Base-by-base conservation (phyloP, 1,140 invertebrate species). In the Gryon sp. region DNA sequence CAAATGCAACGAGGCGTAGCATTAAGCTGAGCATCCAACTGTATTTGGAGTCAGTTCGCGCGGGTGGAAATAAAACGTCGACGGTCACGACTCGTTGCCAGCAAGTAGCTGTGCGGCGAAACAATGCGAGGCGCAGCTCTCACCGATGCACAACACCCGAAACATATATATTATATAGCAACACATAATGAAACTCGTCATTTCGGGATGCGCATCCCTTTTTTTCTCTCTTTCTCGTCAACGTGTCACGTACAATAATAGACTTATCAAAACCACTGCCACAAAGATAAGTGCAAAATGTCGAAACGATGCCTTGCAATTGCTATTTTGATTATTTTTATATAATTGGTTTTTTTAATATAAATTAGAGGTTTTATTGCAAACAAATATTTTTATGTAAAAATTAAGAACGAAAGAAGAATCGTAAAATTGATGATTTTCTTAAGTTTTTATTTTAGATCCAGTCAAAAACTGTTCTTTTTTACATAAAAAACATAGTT, bases 1-100 rank as follows among this genome's bases (percentile, higher is more conserved):
- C 76, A 78, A 74, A 78, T 73, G 76, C 76, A 74, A 78, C 76
- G 76, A 78, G 69, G 69, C 76, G 76, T 78, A 78, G 70, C 59
- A 78, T 75, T 70, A 74, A 74, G 76, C 70, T 57, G 75, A 77
- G 75, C 75, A 77, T 77, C 66, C 66, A 40, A 78, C 68, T 73
- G 76, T 78, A 72, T 77, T n/a, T 70, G 74, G 74, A 76, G 74
- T 72, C 75, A 72, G 75, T 68, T 68, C 60, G 62, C 75, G 75
- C 75, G 75, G 75, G 75, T 77, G 75, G 75, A 77, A 77, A 77
- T 77, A 72, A 77, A 77, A 72, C 68, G 75, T 77, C 68, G 75
- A 48, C 75, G 68, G 75, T 78, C 68, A 78, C 68, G 68, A 78
- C 75, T 73, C 69, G 68, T 73, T 78, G 68, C 76, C 69, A 59